Base-by-base conservation (phyloP, 30 jellyfish, hydroid and myxozoan species). In the Aurelia sp. region DNA sequence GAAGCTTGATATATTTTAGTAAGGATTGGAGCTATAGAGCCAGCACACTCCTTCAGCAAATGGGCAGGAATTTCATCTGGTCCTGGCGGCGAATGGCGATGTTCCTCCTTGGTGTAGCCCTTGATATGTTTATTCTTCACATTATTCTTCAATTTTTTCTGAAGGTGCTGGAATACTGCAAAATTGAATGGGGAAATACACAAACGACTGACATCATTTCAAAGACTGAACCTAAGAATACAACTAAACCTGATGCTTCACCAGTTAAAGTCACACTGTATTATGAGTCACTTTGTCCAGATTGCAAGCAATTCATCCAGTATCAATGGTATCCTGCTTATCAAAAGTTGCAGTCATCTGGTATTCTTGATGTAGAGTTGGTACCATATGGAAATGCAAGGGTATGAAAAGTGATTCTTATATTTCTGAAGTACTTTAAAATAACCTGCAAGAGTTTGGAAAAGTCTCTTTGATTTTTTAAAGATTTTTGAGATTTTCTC, bases 341-440 rank as follows among this genome's bases (percentile, higher is more conserved):
- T 67, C 83, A 71, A 37, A 71, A 68, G 33, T 69, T 90, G 75
- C 70, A 68, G n/a, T 35, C 81, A 19, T 3, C 92, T 61, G 97
- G 97, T 4, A 90, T 90, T 69, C 55, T 90, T 64, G 85, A 90
- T 27, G 63, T 90, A 16, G 92, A 90, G 13, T 62, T 90, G 60
- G 96, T 90, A 13, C 97, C 97, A 13, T 90, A 76, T 71, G 97
- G 97, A 10, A 90, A 90, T 84, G 97, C 97, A 22, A 41, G 82
- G 83, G 96, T 88, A 53, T 20, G 71, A 9, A 37, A 44, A 44
- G 55, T 44, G 55, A 44, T 44, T 44, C 55, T 44, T 44, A 9
- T 0, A 44, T 44, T 13, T 44, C 55, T 44, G 10, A 27, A 27
- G 1, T 27, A 27, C 33, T 27, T 27, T 27, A 27, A 27, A 27